These are phyloP conservation scores for Petroica traversi DNA, from an alignment of 2,113 vertebrate genomes.

Conservation along the genomic window DNA sequence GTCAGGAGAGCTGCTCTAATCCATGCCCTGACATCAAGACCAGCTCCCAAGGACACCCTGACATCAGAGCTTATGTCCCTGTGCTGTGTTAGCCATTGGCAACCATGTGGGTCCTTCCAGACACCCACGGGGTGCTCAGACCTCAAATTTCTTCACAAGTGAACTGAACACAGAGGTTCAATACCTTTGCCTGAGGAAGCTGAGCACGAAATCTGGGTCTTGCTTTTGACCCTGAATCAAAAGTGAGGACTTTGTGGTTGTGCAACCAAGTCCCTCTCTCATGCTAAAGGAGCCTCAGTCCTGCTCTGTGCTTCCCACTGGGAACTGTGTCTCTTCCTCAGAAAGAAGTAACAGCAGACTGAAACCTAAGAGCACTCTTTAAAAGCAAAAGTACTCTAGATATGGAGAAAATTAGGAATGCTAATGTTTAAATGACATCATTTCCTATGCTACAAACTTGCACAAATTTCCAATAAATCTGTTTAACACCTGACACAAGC, in stretches of 20 bases:
- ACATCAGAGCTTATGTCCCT: fast-evolving
- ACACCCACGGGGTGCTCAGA: not conserved
- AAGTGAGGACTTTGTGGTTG: not conserved
- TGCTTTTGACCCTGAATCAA: not conserved
- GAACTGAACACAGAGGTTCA: not conserved
- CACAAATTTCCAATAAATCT: not conserved
- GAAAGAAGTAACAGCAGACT: not conserved
- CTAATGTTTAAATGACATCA: not conserved
- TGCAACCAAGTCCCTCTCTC: not conserved
- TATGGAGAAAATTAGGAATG: not conserved
- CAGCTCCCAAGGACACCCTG: not conserved
- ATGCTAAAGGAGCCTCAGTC: too few relatives aligned
- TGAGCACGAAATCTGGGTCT: not conserved
- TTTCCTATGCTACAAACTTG: not conserved
- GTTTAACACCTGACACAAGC: not conserved
- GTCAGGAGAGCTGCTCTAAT: not conserved
- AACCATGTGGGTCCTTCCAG: fast-evolving
- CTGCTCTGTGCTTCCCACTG: fast-evolving
- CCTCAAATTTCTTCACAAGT: not conserved
- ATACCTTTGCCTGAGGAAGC: not conserved
- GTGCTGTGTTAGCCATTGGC: not conserved
- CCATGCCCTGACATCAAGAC: fast-evolving
- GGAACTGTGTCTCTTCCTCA: not conserved
- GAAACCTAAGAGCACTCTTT: not conserved
- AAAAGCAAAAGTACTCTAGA: not conserved